A percentile compares a stretch with the other conserved stretches of the same genome.
These are phyloP conservation scores for Palythoa caribaeorum DNA, from an alignment of 92 coral and sea anemone genomes.

Conservation along the genomic window DNA sequence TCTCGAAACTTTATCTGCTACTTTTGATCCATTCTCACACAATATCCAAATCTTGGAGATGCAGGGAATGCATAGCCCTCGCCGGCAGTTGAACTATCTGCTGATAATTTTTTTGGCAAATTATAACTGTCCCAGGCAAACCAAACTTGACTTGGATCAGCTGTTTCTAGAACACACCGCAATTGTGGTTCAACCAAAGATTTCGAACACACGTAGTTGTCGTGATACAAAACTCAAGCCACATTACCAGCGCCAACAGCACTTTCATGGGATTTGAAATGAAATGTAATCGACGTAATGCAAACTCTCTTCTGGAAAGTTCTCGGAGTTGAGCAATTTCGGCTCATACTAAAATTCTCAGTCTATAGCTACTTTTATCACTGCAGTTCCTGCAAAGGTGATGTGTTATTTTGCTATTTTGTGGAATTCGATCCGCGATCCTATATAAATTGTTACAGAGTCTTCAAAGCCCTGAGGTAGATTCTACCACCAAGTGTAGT, in stretches of 20 bases:
- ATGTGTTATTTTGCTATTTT: not conserved
- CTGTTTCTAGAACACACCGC: not conserved
- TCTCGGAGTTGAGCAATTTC: not conserved
- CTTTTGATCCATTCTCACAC: too few species aligned
- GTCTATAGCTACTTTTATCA: conserved; percentile 14
- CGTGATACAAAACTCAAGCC: not conserved
- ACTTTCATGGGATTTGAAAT: not conserved
- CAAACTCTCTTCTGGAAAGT: not conserved
- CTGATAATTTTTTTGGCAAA: not conserved
- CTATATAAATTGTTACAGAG: not conserved
- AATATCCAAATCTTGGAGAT: too few species aligned
- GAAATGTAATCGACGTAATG: not conserved
- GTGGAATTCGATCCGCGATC: not conserved
- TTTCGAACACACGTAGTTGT: too few species aligned
- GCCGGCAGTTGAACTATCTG: not conserved
- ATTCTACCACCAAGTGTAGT: conserved; percentile 3
- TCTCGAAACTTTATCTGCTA: too few species aligned
- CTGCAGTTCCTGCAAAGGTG: conserved; percentile 45
- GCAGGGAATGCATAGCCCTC: too few species aligned
- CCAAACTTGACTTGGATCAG: not conserved
- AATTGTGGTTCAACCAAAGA: not conserved
- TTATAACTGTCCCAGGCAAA: not conserved
- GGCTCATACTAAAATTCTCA: not conserved
- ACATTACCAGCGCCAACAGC: not conserved
- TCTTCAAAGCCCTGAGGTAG: not conserved